A percentile compares a stretch with the other conserved stretches of the same genome.
These are phyloP conservation scores for Pseudopipra pipra DNA, from an alignment of 2,113 vertebrate genomes.

Conservation along the genomic window DNA sequence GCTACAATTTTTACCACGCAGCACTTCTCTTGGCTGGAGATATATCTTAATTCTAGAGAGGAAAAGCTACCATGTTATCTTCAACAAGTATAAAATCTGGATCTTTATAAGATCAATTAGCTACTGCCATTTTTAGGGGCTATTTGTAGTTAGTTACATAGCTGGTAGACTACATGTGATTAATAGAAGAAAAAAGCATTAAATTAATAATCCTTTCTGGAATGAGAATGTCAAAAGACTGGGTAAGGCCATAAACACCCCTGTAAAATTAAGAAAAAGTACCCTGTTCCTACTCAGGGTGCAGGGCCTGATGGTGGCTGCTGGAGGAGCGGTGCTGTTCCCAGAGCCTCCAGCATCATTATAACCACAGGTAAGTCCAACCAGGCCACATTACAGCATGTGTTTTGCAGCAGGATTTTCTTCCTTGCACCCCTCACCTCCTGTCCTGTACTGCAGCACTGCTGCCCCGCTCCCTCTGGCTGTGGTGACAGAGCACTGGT, in stretches of 20 bases:
- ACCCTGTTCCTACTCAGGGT: background rate
- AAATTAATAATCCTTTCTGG: background rate
- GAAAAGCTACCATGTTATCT: background rate
- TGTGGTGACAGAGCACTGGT: conserved; percentile 63
- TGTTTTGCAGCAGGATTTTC: background rate
- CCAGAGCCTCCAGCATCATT: background rate
- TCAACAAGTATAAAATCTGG: background rate
- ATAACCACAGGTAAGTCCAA: background rate
- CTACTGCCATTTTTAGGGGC: background rate
- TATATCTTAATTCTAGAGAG: background rate
- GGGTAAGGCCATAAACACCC: background rate
- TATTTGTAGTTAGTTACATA: background rate
- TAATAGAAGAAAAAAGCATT: background rate
- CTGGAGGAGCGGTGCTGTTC: background rate
- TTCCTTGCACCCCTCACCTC: conserved; percentile 57
- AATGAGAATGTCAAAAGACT: background rate
- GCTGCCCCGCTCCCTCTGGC: conserved; percentile 65
- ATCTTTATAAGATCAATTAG: background rate
- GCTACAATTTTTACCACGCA: background rate
- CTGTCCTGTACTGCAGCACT: conserved; percentile 62
- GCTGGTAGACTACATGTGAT: background rate
- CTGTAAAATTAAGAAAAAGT: background rate
- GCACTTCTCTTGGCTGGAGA: background rate
- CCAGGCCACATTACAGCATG: rapidly evolving
- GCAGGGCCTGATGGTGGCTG: background rate